Conservation (phyloP, 64 coral and sea anemone species). For the Actinia equina region DNA sequence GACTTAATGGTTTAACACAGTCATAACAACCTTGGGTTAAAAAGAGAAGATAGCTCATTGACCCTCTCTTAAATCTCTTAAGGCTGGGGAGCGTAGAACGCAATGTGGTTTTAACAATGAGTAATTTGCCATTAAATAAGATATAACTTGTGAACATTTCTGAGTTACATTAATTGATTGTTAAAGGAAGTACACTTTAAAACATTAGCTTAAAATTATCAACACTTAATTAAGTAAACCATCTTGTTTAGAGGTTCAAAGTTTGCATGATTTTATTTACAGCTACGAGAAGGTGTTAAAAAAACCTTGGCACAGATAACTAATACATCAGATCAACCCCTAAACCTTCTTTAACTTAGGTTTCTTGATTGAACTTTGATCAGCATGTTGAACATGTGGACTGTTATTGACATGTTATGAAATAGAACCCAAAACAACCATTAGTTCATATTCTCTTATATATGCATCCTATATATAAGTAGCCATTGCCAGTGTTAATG, state of each 20-base stretch:
- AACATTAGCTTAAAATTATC: not conserved
- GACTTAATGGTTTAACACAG: not conserved
- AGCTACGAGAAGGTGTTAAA: not conserved
- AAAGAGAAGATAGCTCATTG: not conserved
- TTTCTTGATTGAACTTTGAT: conserved; percentile 2
- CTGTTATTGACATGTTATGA: not conserved
- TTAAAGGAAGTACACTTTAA: not conserved
- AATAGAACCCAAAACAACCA: not conserved
- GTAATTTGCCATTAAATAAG: no score
- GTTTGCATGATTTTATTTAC: not conserved
- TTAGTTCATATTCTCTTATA: not conserved
- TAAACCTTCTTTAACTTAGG: not conserved
- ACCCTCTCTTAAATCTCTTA: not conserved
- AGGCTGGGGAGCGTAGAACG: no score
- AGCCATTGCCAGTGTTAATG: not conserved
- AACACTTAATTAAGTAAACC: not conserved
- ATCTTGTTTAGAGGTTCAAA: conserved; percentile 3
- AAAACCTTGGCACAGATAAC: not conserved
- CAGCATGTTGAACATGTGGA: not conserved
- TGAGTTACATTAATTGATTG: not conserved
- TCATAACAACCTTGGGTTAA: not conserved
- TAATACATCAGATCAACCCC: not conserved
- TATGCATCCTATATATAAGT: not conserved
- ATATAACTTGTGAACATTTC: not conserved
- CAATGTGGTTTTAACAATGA: no score